Conservation (phyloP, 2,888 invertebrate species). For the Pristionchus arcanus region DNA sequence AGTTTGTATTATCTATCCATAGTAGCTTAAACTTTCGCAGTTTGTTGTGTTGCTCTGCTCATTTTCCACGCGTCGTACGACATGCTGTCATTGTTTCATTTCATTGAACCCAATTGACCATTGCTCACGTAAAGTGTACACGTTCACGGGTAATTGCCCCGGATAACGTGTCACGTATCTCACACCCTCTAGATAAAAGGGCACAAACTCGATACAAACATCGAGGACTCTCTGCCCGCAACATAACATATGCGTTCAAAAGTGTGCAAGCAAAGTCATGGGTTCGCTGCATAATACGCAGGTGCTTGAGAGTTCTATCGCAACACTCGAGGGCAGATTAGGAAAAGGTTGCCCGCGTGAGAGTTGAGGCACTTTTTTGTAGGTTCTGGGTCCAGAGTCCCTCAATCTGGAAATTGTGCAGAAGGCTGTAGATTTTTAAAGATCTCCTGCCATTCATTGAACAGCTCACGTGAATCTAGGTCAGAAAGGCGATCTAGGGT, state of each 20-base stretch:
- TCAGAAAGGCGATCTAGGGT: conserved; percentile 9
- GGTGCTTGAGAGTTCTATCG: conserved; percentile 8
- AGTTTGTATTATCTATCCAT: no score
- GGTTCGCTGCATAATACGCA: background rate
- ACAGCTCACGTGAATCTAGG: background rate
- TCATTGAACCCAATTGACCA: background rate
- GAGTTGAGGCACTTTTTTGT: background rate
- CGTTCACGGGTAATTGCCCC: background rate
- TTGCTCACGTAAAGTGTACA: background rate
- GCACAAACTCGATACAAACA: background rate
- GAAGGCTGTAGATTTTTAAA: background rate
- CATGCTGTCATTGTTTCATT: background rate
- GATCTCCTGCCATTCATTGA: background rate
- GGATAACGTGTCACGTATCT: background rate
- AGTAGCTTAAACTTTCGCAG: no score
- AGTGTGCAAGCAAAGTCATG: background rate
- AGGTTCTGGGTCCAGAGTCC: background rate
- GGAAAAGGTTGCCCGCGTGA: background rate
- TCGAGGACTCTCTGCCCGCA: background rate
- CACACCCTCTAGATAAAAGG: background rate
- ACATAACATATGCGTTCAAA: background rate
- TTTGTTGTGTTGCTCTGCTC: no score
- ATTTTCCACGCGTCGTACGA: background rate
- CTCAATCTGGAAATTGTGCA: background rate
- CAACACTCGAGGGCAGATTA: background rate